Evolutionary conservation across 2,113 vertebrate genomes (phyloP).

Genomic region (Salvelinus namaycush): DNA sequence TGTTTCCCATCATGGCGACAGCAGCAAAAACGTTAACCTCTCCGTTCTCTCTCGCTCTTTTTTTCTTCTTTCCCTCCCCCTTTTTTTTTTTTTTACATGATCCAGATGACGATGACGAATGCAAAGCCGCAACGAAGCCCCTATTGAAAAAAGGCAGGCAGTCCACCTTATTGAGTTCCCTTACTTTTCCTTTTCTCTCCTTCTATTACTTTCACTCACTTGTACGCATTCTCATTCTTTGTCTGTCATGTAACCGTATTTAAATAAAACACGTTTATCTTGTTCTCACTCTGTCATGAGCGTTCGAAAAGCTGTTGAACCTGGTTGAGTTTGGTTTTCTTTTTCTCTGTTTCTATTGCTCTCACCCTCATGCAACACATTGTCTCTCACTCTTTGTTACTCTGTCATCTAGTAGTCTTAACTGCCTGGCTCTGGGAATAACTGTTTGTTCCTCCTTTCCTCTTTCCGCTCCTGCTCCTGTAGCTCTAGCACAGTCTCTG

Average conservation of each 20-base stretch:
- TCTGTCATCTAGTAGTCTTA: conserved; percentile 24
- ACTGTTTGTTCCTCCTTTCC: conserved; percentile 4
- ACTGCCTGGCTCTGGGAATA: neutral
- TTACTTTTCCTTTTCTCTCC: conserved; percentile 9
- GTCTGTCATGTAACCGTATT: no score
- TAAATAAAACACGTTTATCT: neutral
- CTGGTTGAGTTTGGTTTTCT: conserved; percentile 33
- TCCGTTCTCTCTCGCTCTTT: conserved; percentile 30
- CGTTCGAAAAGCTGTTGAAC: neutral
- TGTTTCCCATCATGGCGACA: conserved; percentile 55
- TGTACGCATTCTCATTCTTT: no score
- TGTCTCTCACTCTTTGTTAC: neutral
- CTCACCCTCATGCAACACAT: neutral
- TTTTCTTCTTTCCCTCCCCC: conserved; percentile 37
- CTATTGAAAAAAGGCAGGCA: conserved; percentile 99
- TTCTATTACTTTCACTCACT: conserved; percentile 16
- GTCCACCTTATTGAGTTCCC: conserved; percentile 77
- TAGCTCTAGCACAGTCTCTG: neutral
- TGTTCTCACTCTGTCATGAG: neutral
- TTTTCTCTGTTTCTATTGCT: conserved; percentile 40
- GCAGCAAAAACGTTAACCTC: conserved; percentile 4
- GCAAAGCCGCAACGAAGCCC: conserved; percentile 91
- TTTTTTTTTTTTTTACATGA: conserved; percentile 70
- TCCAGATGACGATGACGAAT: conserved; percentile 95
- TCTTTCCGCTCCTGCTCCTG: conserved; percentile 15